Evolutionary conservation across 2,113 vertebrate genomes (phyloP), one percentile per base, ranked within the genome.

Genomic region (Ellobius talpinus): DNA sequence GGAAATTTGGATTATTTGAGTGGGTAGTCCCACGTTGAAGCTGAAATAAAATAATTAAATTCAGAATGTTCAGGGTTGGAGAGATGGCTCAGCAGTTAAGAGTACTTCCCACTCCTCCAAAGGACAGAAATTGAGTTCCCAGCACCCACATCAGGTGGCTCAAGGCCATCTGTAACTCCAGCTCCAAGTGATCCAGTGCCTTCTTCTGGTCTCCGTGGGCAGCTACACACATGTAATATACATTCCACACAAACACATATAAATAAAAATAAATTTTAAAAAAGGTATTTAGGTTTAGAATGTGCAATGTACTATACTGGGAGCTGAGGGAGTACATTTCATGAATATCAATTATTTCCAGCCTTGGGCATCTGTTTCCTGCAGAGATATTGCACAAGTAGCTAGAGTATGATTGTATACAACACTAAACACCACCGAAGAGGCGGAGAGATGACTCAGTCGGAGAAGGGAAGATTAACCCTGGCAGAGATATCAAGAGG

Each of bases 1-100:
- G 68, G 93, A 96, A 97, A 91, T 96, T 89, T 96, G 50, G 42
- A 96, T 87, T 88, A 76, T 85, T 87, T 93, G 92, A 96, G 29
- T 95, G 10, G 21, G 31, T 24, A 13, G 42, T 14, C 72, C 52
- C 61, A 55, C n/a, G 6, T 72, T 76, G 42, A 79, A 66, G 24
- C n/a, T 77, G 47, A 78, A 68, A 55, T 33, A 72, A 11, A 90
- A 95, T 23, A n/a, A 72, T 72, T 31, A 73, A 52, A 4, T 39
- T 55, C 39, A 86, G 4, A 52, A 5, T 87, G 13, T 26, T 39
- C 8, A 19, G 47, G 47, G 87, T 12, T 86, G 17, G 33, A 50
- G 63, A 47, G 63, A 68, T 86, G 63, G 10, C 61, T 86, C 84
- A 86, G 42, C 84, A 86, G 63, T 86, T 86, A 68, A 68, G 63